Percentiles rank a stretch among this genome's conserved stretches.
These are phyloP conservation scores for Tenthredo scrophulariae DNA, from an alignment of 2,888 invertebrate species.

Conservation along the genomic window DNA sequence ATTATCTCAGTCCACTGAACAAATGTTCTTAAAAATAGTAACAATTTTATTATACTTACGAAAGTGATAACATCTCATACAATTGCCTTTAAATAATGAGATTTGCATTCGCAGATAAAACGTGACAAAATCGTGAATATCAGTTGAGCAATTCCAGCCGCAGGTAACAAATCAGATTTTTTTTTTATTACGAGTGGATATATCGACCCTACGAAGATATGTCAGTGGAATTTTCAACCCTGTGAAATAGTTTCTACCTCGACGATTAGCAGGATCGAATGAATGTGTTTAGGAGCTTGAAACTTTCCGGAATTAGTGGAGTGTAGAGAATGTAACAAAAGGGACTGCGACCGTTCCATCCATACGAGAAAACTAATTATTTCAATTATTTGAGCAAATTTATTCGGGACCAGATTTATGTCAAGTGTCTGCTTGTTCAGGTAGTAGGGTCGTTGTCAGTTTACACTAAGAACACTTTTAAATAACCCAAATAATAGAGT, in stretches of 20 bases:
- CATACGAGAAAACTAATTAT: background rate
- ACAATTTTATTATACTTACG: too few species aligned
- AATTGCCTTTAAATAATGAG: too few species aligned
- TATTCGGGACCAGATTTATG: constrained; percentile 17
- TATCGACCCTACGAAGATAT: background rate
- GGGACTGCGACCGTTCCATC: background rate
- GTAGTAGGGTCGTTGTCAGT: background rate
- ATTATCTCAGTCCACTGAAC: too few species aligned
- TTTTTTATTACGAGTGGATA: background rate
- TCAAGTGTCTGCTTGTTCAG: background rate
- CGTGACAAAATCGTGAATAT: background rate
- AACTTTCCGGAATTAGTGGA: background rate
- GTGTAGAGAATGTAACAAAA: background rate
- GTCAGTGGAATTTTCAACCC: background rate
- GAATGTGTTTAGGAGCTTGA: background rate
- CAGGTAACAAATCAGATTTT: background rate
- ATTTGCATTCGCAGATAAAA: too few species aligned
- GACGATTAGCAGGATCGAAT: background rate
- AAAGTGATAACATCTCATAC: too few species aligned
- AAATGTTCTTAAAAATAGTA: too few species aligned
- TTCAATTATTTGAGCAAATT: constrained; percentile 1
- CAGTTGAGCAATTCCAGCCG: background rate
- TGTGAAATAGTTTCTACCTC: background rate
- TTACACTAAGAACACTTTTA: background rate
- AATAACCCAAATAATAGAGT: background rate